Conservation (phyloP, 2,797 vertebrate species). For the Hapalemur alaotrensis region DNA sequence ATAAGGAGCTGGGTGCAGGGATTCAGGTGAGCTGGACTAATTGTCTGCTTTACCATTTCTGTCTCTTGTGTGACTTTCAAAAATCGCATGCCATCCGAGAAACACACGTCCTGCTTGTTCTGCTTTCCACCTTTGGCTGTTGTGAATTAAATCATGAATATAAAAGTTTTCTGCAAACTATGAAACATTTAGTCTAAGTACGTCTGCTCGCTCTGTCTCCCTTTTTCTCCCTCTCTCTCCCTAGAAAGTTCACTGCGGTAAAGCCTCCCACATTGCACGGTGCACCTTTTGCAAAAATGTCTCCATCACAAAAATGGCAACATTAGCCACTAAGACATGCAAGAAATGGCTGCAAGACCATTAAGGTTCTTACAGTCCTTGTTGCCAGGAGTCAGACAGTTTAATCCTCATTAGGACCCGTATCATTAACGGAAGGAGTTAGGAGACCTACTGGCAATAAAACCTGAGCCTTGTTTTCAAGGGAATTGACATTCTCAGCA, state of each 20-base stretch:
- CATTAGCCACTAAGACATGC: slow-evolving; percentile 51
- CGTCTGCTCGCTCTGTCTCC: too few species aligned
- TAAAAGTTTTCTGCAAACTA: neutral
- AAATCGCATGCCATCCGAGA: neutral
- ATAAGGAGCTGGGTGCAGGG: too few species aligned
- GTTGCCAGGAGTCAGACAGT: slow-evolving; percentile 55
- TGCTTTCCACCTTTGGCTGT: neutral
- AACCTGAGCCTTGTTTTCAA: slow-evolving; percentile 69
- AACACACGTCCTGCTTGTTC: neutral
- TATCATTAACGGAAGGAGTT: slow-evolving; percentile 59
- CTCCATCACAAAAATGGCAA: slow-evolving; percentile 48
- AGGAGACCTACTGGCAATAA: slow-evolving; percentile 62
- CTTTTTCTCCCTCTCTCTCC: neutral
- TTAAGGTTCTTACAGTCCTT: slow-evolving; percentile 43
- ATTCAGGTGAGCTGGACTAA: neutral
- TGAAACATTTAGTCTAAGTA: too few species aligned
- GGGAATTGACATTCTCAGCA: slow-evolving; percentile 63
- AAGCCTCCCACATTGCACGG: neutral
- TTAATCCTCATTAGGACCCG: slow-evolving; percentile 72
- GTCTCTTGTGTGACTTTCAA: neutral
- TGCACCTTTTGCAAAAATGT: slow-evolving; percentile 7
- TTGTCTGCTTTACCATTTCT: neutral
- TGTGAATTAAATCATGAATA: neutral
- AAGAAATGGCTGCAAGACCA: neutral
- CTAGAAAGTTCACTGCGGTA: neutral